Conservation (phyloP, 2,888 invertebrate species). For the Lasioglossum figueresi region DNA sequence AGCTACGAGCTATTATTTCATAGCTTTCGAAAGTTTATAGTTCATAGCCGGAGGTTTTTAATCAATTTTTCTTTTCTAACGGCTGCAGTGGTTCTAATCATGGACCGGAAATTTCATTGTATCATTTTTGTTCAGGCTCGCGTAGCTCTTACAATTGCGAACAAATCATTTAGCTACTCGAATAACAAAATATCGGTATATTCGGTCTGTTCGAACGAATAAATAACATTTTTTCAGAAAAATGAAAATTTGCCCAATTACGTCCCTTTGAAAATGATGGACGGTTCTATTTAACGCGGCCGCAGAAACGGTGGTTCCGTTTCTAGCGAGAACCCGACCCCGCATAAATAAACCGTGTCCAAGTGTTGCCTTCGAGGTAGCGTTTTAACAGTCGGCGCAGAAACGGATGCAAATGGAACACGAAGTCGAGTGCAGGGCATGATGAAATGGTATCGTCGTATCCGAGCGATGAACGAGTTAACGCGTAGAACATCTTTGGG, state of each 20-base stretch:
- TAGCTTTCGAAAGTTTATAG: slow-evolving; percentile 1
- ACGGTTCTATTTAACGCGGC: background rate
- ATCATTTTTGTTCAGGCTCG: background rate
- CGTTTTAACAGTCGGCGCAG: slow-evolving; percentile 1
- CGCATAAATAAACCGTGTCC: background rate
- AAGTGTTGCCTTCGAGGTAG: background rate
- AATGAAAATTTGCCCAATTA: background rate
- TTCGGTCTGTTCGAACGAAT: too few relatives aligned
- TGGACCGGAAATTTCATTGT: background rate
- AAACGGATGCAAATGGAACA: background rate
- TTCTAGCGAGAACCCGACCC: background rate
- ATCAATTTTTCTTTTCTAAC: background rate
- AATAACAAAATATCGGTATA: too few relatives aligned
- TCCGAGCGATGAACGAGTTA: background rate
- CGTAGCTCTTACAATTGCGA: background rate
- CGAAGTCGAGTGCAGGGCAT: background rate
- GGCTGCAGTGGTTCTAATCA: background rate
- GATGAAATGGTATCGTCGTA: background rate
- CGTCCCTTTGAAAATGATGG: background rate
- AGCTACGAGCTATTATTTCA: background rate
- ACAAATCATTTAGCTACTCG: background rate
- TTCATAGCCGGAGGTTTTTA: background rate
- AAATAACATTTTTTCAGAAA: too few relatives aligned
- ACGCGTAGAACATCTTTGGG: background rate
- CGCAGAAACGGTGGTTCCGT: background rate